A percentile compares a stretch with the other conserved stretches of the same genome.
phyloP scores from a whole-genome alignment of 2,113 vertebrate genomes.

The Urocynchramus pylzowi region DNA sequence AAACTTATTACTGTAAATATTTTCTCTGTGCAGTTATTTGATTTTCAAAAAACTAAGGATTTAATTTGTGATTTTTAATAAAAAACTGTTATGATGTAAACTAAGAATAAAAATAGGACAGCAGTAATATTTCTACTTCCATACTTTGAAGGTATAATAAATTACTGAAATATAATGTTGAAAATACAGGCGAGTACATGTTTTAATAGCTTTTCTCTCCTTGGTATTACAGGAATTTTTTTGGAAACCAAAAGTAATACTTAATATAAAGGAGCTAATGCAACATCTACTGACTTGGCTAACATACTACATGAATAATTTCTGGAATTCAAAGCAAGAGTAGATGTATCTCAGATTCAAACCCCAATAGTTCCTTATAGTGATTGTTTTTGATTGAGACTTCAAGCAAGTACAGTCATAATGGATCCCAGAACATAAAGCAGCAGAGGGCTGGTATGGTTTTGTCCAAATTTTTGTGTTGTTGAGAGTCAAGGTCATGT shows the following conservation, averaged over 20 bases:
- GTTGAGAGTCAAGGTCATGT: neutral
- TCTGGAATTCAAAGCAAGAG: neutral
- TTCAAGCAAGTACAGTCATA: neutral
- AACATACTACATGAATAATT: neutral
- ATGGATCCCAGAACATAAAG: neutral
- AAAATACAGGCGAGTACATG: neutral
- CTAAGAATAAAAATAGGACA: neutral
- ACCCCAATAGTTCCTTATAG: neutral
- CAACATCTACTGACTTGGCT: neutral
- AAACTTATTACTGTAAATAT: neutral
- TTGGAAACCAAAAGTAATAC: neutral
- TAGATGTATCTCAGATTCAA: neutral
- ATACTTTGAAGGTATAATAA: neutral
- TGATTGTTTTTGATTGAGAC: neutral
- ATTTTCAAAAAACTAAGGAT: neutral
- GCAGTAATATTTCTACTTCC: neutral
- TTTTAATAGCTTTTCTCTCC: neutral
- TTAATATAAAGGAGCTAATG: neutral
- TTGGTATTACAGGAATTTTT: neutral
- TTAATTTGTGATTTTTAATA: neutral
- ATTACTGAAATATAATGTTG: neutral
- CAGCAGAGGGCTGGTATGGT: accelerated
- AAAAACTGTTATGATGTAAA: neutral
- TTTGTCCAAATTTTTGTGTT: neutral
- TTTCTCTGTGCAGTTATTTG: neutral